Base-by-base conservation (phyloP, 2,888 invertebrate species). In the Dasysyrphus albostriatus region DNA sequence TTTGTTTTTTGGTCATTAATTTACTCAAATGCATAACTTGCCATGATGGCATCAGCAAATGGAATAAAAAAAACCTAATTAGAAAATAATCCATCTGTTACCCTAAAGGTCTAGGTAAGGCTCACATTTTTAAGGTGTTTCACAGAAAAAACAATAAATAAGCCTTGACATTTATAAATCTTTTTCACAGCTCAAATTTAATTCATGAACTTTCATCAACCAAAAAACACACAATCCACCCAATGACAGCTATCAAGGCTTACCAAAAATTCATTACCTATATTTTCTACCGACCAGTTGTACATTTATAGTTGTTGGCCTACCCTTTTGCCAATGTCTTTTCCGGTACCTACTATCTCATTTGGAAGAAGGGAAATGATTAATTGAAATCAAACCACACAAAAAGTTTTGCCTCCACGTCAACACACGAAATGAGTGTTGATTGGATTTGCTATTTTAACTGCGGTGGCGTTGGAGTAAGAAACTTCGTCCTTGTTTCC, bases 371-470 rank as follows among this genome's bases (percentile, higher is more conserved):
- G 16, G 34, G 12, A 37, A 42, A 67, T 67, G 67, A 67, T 67
- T 67, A 67, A 67, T 67, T 67, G 67, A 49, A 67, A 49, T 67
- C 49, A 67, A 67, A 49, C 67, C 67, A 37, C 67, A 37, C 47
- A 67, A 19, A 49, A 49, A 49, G 34, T 67, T 67, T 37, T 49
- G 37, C 34, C 19, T 19, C 37, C 10, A 19, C 67, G 65, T 67
- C 65, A 67, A 16, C 34, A 67, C 67, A 67, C 49, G 19, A 49
- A 67, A 67, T 14, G 37, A 49, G 67, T 49, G 34, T 67, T 67
- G 65, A 47, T 65, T 65, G 34, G 34, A 37, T 67, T 49, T 19
- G 65, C 49, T 10, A 47, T 32, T 47, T 65, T 32, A 34, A 47
- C 65, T 47, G 32, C 32, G 63, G 37, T 42, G 49, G n/a, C 6